phyloP scores from a whole-genome alignment of 2,888 invertebrate genomes.

The Lycocerus yunnanus region DNA sequence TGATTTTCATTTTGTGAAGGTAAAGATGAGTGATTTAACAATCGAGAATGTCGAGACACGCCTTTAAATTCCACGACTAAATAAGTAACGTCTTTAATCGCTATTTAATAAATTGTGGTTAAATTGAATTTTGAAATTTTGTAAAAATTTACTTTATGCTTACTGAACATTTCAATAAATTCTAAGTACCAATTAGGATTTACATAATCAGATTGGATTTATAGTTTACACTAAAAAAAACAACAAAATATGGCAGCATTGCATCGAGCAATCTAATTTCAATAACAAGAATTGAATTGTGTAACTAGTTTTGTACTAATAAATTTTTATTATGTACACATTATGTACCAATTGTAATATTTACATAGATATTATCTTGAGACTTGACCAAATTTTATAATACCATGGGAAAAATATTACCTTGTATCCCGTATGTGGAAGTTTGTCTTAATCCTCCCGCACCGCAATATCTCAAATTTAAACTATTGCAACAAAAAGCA shows the following conservation, averaged over 20 bases:
- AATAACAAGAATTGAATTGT: background rate
- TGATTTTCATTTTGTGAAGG: background rate
- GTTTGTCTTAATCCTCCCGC: background rate
- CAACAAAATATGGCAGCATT: background rate
- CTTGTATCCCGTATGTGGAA: background rate
- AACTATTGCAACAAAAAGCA: too few relatives aligned
- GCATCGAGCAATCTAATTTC: background rate
- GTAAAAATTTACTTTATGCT: background rate
- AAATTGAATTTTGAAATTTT: background rate
- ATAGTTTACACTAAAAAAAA: background rate
- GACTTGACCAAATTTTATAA: background rate
- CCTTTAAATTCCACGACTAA: background rate
- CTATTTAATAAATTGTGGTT: background rate
- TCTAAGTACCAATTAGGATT: background rate
- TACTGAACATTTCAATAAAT: background rate
- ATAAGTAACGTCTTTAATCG: background rate
- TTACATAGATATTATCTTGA: background rate
- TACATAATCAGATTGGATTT: background rate
- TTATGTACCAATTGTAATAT: background rate
- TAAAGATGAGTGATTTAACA: slow-evolving; percentile 1
- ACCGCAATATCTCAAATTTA: background rate
- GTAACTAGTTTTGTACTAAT: background rate
- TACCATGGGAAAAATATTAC: background rate
- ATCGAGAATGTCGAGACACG: background rate
- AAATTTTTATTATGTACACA: background rate